A percentile compares a stretch with the other conserved stretches of the same genome.
Evolutionary conservation across 2,113 vertebrate species (phyloP).

Genomic region (Argyrosomus japonicus): DNA sequence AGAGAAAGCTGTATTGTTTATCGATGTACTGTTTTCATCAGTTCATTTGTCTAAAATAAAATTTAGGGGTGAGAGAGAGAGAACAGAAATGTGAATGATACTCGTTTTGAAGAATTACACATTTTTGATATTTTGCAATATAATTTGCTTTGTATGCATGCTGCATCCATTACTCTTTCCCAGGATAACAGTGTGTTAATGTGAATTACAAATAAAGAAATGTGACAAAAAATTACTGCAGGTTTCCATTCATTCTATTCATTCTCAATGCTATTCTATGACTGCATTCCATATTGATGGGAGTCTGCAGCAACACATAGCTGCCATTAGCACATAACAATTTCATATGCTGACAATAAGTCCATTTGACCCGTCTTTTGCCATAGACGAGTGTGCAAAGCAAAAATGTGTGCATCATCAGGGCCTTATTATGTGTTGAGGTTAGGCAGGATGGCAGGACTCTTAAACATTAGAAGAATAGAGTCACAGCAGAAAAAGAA

Average conservation of each 20-base stretch:
- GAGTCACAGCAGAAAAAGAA: conserved; percentile 31
- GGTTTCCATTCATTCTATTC: conserved; percentile 35
- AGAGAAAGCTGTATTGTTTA: not conserved
- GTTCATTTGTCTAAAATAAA: not conserved
- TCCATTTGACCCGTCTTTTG: conserved; percentile 23
- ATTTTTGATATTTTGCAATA: not conserved
- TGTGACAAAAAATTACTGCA: not conserved
- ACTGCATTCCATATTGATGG: conserved; percentile 49
- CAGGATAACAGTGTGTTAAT: not conserved
- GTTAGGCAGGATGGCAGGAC: conserved; percentile 23
- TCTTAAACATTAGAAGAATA: conserved; percentile 50
- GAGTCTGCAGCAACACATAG: conserved; percentile 5
- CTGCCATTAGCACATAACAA: conserved; percentile 55
- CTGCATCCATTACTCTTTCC: not conserved
- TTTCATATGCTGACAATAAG: conserved; percentile 58
- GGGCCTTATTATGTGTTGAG: conserved; percentile 54
- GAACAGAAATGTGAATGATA: not conserved
- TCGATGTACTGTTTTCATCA: not conserved
- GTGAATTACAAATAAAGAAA: conserved; percentile 4
- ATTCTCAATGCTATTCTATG: conserved; percentile 28
- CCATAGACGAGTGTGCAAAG: conserved; percentile 37
- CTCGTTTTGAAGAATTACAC: not conserved
- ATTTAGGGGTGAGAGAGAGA: not conserved
- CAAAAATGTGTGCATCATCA: conserved; percentile 55
- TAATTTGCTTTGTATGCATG: not conserved